Evolutionary conservation across 1,140 invertebrate genomes (phyloP), one percentile per base, ranked within the genome.

Genomic region (Rhizoglyphus robini): DNA sequence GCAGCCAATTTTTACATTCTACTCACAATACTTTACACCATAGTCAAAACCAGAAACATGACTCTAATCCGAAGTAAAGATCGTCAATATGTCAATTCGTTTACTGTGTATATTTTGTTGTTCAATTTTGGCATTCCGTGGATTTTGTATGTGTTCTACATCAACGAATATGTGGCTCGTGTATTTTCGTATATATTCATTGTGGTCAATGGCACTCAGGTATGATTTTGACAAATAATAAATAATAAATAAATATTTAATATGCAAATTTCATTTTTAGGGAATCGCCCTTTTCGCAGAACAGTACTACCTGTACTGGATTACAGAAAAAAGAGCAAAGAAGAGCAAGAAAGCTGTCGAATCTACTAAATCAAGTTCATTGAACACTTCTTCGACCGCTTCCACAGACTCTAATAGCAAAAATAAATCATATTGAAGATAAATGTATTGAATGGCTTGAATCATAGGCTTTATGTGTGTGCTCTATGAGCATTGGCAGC

Each of bases 141-240:
- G 58, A n/a, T 60, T 4, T 27, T 60, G n/a, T 15, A 11, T 11
- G 27, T 60, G 2, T 29, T 60, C 3, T 60, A 60, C 27, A 60
- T 60, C 15, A 60, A 60, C 27, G 30, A 60, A 60, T 2, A 51
- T 20, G 25, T 60, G 15, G 15, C 58, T 2, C 15, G 11, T 32
- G 15, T 60, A 38, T 60, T 60, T 34, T 34, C 58, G 23, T 29
- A 29, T 4, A 3, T 60, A 2, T 60, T 60, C 25, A 60, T 60
- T 32, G 2, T 60, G 2, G 15, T 60, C 8, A 60, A 60, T 60
- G 58, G 58, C 2, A 60, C 15, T 20, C 58, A 60, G 30, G 58
- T 60, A 32, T 20, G 2, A 4, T 60, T 60, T 60, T 34, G 15
- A 32, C 3, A 3, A 59, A 4, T 23, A 29, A 59, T 29, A 23